phyloP scores from a whole-genome alignment of 2,113 vertebrate genomes.

The Nestor notabilis region DNA sequence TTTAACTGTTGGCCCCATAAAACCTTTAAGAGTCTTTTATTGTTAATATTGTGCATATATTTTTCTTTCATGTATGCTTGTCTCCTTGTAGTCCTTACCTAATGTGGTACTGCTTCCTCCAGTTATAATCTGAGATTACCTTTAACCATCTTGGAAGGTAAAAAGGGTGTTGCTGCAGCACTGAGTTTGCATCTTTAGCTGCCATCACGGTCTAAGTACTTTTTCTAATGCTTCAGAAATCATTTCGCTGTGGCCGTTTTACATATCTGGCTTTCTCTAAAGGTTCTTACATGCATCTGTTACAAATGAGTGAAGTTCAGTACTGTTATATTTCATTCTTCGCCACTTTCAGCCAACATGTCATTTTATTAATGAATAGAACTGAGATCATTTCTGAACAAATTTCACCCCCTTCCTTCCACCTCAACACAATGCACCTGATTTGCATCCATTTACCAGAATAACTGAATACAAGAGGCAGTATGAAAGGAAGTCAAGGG shows the following conservation, averaged over 20 bases:
- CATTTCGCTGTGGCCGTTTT: constrained; percentile 61
- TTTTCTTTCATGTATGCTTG: constrained; percentile 37
- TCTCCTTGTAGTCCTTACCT: constrained; percentile 33
- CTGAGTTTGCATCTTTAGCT: constrained; percentile 49
- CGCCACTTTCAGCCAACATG: constrained; percentile 73
- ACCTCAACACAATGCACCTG: constrained; percentile 75
- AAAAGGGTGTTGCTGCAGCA: constrained; percentile 47
- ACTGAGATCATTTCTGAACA: constrained; percentile 80
- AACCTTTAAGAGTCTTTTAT: constrained; percentile 38
- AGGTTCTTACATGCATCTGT: constrained; percentile 63
- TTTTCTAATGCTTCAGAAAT: constrained; percentile 69
- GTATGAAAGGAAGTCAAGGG: constrained; percentile 75
- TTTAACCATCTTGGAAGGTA: constrained; percentile 52
- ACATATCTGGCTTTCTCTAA: constrained; percentile 62
- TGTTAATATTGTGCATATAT: constrained; percentile 52
- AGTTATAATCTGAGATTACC: constrained; percentile 31
- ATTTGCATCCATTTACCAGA: constrained; percentile 80
- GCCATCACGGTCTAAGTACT: constrained; percentile 36
- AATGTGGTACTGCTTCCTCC: constrained; percentile 42
- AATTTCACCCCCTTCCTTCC: constrained; percentile 74
- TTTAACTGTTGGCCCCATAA: constrained; percentile 52
- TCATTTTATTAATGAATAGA: constrained; percentile 81
- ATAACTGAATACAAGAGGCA: constrained; percentile 75
- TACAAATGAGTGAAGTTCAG: constrained; percentile 72
- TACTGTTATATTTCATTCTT: constrained; percentile 76